Evolutionary conservation across 53 echinoderm and acorn worm genomes (phyloP).

Genomic region (Mesocentrotus franciscanus): DNA sequence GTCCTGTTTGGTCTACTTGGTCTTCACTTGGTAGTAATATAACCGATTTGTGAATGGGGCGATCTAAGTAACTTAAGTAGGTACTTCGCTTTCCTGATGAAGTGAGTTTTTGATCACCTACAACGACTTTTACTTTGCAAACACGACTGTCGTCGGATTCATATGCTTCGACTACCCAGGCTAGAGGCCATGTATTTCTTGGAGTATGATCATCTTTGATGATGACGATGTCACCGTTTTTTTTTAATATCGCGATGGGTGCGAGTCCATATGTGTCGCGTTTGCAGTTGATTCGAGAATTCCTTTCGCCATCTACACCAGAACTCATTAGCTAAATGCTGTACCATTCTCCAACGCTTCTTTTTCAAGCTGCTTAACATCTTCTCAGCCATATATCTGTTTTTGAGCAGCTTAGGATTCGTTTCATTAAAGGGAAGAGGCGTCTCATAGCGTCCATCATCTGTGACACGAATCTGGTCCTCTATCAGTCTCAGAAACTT

Average conservation of each 20-base stretch:
- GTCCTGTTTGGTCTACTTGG: neutral
- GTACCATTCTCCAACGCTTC: no score
- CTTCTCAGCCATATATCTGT: constrained; percentile 42
- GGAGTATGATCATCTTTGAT: constrained; percentile 47
- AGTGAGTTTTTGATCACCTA: constrained; percentile 24
- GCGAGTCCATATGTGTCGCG: no score
- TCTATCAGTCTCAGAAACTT: constrained; percentile 31
- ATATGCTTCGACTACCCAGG: constrained; percentile 39
- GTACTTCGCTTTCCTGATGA: constrained; percentile 10
- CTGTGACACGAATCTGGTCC: constrained; percentile 15
- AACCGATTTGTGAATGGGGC: constrained; percentile 43
- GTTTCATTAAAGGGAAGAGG: constrained; percentile 55
- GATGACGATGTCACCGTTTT: no score
- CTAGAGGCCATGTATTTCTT: constrained; percentile 50
- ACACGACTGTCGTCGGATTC: constrained; percentile 51
- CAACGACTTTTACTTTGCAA: constrained; percentile 59
- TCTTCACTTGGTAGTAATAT: constrained; percentile 16
- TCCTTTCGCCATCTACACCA: no score
- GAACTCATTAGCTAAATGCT: no score
- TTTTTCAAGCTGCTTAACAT: constrained; percentile 53
- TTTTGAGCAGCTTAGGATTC: constrained; percentile 56
- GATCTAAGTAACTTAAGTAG: constrained; percentile 11
- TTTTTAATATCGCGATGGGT: no score
- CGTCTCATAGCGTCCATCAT: constrained; percentile 60
- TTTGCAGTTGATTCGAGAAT: no score